phyloP scores from a whole-genome alignment of 2,113 vertebrate genomes.

The Cariama cristata region DNA sequence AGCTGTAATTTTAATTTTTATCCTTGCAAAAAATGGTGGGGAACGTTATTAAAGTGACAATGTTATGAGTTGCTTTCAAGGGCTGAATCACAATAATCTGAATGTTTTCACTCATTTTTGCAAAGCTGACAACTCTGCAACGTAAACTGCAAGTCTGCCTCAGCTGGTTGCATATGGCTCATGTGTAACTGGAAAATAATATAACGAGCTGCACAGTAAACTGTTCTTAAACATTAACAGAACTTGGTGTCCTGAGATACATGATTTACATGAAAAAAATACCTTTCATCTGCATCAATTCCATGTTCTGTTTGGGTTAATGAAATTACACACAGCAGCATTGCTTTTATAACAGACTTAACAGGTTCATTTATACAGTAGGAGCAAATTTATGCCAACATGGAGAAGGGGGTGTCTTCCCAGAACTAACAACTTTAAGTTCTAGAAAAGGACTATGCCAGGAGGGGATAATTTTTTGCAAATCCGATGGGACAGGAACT shows the following conservation, averaged over 20 bases:
- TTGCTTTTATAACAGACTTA: not conserved
- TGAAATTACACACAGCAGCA: not conserved
- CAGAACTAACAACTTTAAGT: not conserved
- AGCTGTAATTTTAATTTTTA: not conserved
- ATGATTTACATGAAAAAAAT: not conserved
- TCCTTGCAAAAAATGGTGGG: not conserved
- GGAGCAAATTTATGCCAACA: not conserved
- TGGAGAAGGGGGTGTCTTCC: not conserved
- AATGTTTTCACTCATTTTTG: constrained; percentile 30
- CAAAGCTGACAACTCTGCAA: constrained; percentile 26
- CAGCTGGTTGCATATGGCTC: constrained; percentile 5
- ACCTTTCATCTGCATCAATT: not conserved
- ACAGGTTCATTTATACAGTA: not conserved
- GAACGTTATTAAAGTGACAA: not conserved
- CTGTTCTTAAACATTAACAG: not conserved
- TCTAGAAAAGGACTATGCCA: not conserved
- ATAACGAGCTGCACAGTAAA: not conserved
- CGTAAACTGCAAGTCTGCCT: constrained; percentile 25
- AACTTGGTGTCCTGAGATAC: not conserved
- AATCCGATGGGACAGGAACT: not conserved
- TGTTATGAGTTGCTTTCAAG: not conserved
- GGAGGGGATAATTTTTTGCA: not conserved
- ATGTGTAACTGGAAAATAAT: not conserved
- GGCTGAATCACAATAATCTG: not conserved
- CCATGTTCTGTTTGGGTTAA: not conserved